Evolutionary conservation across 2,797 vertebrate genomes (phyloP).

Genomic region (Lacerta viridis): DNA sequence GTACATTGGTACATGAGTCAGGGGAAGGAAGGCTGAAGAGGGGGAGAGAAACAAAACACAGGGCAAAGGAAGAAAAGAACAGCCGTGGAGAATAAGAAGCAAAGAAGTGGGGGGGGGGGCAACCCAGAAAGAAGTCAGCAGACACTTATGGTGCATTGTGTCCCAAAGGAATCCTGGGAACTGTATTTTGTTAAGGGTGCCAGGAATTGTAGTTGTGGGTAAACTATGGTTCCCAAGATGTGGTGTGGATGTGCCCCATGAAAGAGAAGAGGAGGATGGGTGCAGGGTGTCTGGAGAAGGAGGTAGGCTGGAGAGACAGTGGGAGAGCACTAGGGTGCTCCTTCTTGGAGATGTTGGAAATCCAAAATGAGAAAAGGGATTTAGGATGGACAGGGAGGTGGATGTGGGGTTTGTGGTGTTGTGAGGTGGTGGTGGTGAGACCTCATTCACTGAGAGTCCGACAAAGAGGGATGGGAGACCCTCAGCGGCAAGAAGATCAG

Average conservation of each 20-base stretch:
- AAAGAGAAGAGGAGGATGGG: neutral
- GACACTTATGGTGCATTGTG: no score
- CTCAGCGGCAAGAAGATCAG: neutral
- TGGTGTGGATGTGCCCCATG: no score
- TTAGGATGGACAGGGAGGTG: neutral
- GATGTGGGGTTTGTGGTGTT: neutral
- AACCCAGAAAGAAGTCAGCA: neutral
- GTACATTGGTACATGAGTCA: rapidly evolving
- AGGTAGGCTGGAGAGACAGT: no score
- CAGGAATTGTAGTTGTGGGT: neutral
- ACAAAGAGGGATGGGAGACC: no score
- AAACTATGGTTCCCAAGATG: no score
- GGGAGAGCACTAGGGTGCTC: neutral
- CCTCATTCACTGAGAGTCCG: neutral
- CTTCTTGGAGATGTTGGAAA: neutral
- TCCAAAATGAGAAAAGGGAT: neutral
- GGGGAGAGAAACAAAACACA: neutral
- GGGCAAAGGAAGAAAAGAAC: neutral
- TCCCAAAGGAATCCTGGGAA: neutral
- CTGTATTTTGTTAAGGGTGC: no score
- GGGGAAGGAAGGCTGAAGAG: neutral
- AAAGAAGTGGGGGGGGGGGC: neutral
- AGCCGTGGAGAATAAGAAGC: no score
- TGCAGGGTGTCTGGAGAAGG: no score
- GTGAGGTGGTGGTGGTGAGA: neutral